phyloP scores from a whole-genome alignment of 2,888 invertebrate genomes.

The Malthinus seriepunctatus region DNA sequence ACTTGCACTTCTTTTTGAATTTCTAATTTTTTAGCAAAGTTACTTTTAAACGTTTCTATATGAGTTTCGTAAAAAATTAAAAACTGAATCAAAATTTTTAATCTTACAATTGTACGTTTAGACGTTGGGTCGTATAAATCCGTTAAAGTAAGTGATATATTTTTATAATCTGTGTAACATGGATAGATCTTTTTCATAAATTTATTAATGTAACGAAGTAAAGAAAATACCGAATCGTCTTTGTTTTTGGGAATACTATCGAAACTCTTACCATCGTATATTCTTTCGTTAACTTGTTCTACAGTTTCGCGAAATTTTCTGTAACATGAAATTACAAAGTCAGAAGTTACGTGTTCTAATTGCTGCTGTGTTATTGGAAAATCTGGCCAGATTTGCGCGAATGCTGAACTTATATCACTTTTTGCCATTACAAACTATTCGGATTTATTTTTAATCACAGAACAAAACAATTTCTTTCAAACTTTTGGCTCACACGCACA shows the following conservation, averaged over 20 bases:
- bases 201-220: constrained; percentile 11
- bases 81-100: background rate
- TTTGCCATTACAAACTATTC: background rate
- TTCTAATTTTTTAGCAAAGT: background rate
- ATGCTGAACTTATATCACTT: background rate
- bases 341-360: constrained; percentile 9
- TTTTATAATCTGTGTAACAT: background rate
- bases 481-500: no score
- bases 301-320: background rate
- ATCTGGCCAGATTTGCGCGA: constrained; percentile 2
- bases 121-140: constrained; percentile 13
- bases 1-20: background rate
- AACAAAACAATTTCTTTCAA: background rate
- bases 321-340: constrained; percentile 8
- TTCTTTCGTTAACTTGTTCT: background rate
- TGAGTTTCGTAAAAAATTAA: background rate
- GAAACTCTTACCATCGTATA: background rate
- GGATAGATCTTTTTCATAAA: background rate
- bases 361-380: constrained; percentile 3
- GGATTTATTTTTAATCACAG: background rate
- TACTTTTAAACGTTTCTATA: background rate
- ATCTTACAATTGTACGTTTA: constrained; percentile 3
- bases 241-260: background rate
- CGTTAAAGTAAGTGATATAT: background rate
- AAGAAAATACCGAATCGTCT: background rate